Evolutionary conservation across 2,113 vertebrate genomes (phyloP).

Genomic region (Smithornis capensis): DNA sequence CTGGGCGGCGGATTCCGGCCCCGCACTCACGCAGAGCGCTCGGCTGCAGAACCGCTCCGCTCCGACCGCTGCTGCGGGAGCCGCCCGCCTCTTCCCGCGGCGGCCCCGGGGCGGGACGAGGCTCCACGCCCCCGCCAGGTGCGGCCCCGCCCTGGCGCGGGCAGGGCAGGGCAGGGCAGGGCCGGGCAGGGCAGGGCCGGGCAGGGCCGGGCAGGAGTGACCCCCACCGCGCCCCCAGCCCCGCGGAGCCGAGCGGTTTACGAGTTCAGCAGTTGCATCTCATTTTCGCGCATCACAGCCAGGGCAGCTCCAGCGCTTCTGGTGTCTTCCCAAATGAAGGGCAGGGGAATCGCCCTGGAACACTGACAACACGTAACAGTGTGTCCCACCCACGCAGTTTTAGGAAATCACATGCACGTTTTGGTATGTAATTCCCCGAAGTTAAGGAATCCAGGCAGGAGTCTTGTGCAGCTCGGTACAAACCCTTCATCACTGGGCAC

Average conservation of each 20-base stretch:
- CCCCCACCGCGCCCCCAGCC: too few relatives aligned
- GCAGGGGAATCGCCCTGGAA: not conserved
- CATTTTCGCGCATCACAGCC: rapidly evolving
- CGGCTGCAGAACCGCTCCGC: not conserved
- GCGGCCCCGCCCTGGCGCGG: not conserved
- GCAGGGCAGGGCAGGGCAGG: too few relatives aligned
- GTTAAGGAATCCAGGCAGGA: not conserved
- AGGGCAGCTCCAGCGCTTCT: not conserved
- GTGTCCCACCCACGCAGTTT: not conserved
- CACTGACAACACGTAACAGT: rapidly evolving
- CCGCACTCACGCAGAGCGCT: not conserved
- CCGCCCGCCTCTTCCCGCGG: not conserved
- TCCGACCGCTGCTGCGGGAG: not conserved
- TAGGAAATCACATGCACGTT: not conserved
- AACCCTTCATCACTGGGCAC: rapidly evolving
- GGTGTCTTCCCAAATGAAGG: rapidly evolving
- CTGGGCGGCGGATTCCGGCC: not conserved
- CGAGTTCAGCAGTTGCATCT: rapidly evolving
- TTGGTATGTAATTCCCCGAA: not conserved
- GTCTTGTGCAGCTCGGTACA: rapidly evolving
- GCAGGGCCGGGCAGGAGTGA: too few relatives aligned
- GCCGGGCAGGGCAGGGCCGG: too few relatives aligned
- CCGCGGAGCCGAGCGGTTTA: not conserved
- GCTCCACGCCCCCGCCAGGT: not conserved
- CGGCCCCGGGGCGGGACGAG: not conserved